Conservation (phyloP, 2,113 vertebrate species). For the Camelus dromedarius region DNA sequence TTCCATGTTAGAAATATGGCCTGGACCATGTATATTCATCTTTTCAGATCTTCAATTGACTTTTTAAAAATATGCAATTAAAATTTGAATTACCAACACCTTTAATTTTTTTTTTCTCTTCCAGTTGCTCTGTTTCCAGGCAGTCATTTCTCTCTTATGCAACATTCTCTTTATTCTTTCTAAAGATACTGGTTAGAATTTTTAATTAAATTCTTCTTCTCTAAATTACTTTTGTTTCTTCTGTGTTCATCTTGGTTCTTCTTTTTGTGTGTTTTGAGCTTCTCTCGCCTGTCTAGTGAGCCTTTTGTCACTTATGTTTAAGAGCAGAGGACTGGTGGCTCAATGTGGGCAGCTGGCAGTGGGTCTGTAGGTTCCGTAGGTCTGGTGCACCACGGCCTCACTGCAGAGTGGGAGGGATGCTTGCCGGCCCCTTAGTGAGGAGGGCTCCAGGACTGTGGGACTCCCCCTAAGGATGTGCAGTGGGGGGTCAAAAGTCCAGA, state of each 20-base stretch:
- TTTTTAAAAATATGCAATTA: not conserved
- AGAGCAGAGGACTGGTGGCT: not conserved
- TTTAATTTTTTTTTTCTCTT: not conserved
- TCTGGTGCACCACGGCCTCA: not conserved
- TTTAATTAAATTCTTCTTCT: slow-evolving; percentile 11
- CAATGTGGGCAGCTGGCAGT: not conserved
- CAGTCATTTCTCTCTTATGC: not conserved
- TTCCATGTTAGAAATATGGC: not conserved
- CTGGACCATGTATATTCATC: not conserved
- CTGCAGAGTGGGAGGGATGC: accelerated
- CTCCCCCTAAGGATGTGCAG: accelerated
- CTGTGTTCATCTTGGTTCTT: not conserved
- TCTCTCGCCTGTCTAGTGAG: not conserved
- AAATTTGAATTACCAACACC: not conserved
- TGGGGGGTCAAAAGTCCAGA: not conserved
- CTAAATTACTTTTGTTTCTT: not conserved
- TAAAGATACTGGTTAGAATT: not conserved
- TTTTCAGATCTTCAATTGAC: not conserved
- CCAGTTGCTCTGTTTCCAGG: not conserved
- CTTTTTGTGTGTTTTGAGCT: not conserved
- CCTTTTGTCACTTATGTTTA: not conserved
- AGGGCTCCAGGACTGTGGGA: not conserved
- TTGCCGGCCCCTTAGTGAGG: not conserved
- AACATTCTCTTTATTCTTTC: not conserved
- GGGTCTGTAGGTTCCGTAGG: not conserved